Percentiles rank a stretch among this genome's conserved stretches.
Evolutionary conservation across 2,797 vertebrate species (phyloP).

Genomic region (Poecilia picta): DNA sequence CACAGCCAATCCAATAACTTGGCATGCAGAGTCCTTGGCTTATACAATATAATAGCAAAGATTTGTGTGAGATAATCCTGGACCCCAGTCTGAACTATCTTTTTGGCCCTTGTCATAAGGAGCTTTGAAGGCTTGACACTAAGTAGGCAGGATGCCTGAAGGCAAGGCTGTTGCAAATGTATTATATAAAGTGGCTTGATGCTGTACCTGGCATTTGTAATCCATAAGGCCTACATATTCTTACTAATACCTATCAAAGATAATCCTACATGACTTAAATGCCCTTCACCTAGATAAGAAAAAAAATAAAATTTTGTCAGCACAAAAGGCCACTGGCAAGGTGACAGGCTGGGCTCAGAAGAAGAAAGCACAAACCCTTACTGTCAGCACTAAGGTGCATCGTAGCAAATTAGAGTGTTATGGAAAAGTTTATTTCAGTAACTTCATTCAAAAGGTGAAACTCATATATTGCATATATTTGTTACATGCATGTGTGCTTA

Average conservation of each 20-base stretch:
- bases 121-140: conserved; percentile 79
- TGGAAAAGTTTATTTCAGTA: not conserved
- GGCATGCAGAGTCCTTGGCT: conserved; percentile 83
- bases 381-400: conserved; percentile 11
- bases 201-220: conserved; percentile 80
- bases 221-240: conserved; percentile 81
- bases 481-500: not conserved
- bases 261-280: conserved; percentile 84
- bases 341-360: conserved; percentile 65
- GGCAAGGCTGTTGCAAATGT: conserved; percentile 77
- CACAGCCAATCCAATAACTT: conserved; percentile 80
- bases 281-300: conserved; percentile 79
- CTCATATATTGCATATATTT: not conserved
- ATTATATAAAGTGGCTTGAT: conserved; percentile 79
- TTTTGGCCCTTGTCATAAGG: conserved; percentile 72
- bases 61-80: conserved; percentile 82
- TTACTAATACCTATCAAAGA: conserved; percentile 81
- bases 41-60: conserved; percentile 80
- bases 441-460: not conserved
- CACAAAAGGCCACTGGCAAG: conserved; percentile 74
- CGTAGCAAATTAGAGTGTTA: not conserved
- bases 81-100: conserved; percentile 78
- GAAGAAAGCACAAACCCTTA: conserved; percentile 19
- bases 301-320: conserved; percentile 71
- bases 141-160: conserved; percentile 77